Base-by-base conservation (phyloP, 2,797 vertebrate genomes). In the Ptychobarbus kaznakovi region DNA sequence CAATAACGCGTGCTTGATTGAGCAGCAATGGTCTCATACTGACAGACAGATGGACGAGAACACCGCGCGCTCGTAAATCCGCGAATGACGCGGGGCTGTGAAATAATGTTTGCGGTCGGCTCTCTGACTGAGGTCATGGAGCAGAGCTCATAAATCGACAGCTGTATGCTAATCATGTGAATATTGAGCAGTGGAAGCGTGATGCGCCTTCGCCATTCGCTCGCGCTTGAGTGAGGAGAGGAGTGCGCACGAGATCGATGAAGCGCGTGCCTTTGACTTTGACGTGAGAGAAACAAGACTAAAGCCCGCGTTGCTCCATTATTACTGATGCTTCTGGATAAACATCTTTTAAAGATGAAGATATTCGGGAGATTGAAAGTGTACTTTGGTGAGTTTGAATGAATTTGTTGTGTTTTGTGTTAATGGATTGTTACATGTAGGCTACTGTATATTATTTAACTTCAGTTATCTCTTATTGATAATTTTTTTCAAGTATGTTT, bases 141-240 rank as follows among this genome's bases (percentile, higher is more conserved):
- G 63, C 58, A 75, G 90, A 56, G 81, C 89, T 10, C 83, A 82
- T 66, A 87, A 88, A 65, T 85, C 77, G 92, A 79, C 96, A 97
- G 96, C 96, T 97, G 96, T 96, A 96, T 96, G 96, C 9, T 96
- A 96, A 97, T 97, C 68, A 85, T 86, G 74, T 90, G 42, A 70
- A 81, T 85, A 61, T 86, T 87, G 90, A 90, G 90, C 88, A 86
- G 88, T 88, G 84, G 87, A 4, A 86, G 79, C 4, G 78, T 72
- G 11, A 44, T 1, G 69, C 80, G 63, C 80, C 81, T 82, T 81
- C 25, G 9, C 65, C 38, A 15, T 44, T 69, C 38, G 46, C 66
- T 66, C 53, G n/a, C 42, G 25, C 70, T 65, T 38, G 70, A 63
- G 83, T n/a, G 66, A 83, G 74, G 77, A 79, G 65, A 81, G 78